phyloP scores from a whole-genome alignment of 2,888 invertebrate genomes.

The Eupithecia centaureata region DNA sequence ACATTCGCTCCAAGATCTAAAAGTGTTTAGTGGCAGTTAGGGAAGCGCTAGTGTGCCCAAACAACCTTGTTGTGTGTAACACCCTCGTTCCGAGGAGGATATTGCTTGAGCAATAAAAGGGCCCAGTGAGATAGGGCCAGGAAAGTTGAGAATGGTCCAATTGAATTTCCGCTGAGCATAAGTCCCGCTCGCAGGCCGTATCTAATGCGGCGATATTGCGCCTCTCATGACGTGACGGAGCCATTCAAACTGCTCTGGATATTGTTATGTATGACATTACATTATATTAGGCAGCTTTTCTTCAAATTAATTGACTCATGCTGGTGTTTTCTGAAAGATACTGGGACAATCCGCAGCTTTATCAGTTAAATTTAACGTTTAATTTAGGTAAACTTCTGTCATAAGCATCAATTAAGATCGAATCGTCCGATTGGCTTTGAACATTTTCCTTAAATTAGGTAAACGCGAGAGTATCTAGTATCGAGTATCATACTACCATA shows the following conservation, averaged over 20 bases:
- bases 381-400: too few species aligned
- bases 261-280: neutral
- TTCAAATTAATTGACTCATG: neutral
- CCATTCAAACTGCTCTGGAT: constrained; percentile 15
- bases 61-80: constrained; percentile 53
- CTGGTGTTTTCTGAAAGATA: neutral
- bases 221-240: constrained; percentile 22
- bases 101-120: constrained; percentile 57
- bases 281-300: neutral
- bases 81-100: constrained; percentile 48
- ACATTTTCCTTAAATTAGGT: too few species aligned
- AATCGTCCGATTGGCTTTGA: neutral
- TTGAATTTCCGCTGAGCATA: constrained; percentile 32
- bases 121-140: constrained; percentile 33
- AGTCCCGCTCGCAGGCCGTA: constrained; percentile 28
- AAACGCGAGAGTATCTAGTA: too few species aligned
- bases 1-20: constrained; percentile 38
- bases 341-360: neutral
- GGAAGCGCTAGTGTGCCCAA: constrained; percentile 51
- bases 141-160: constrained; percentile 30
- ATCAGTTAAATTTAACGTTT: neutral
- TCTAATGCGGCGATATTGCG: constrained; percentile 27
- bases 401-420: neutral
- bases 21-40: constrained; percentile 58
- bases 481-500: too few species aligned